phyloP scores from a whole-genome alignment of 1,140 invertebrate species.

The Drosophila pruinosa region DNA sequence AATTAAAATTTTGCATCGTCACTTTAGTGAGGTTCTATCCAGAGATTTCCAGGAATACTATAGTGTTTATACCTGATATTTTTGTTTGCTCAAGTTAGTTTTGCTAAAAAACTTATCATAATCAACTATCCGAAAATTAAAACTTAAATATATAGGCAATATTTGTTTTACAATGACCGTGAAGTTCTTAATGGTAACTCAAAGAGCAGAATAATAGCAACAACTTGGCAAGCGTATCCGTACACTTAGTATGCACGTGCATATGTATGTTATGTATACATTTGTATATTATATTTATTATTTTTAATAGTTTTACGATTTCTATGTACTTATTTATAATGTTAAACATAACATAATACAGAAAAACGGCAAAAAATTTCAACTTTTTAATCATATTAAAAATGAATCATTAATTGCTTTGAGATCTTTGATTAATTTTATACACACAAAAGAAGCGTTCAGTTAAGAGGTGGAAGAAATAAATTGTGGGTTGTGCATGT shows the following conservation, averaged over 20 bases:
- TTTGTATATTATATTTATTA: slow-evolving; percentile 68
- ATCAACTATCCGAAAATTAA: slow-evolving; percentile 7
- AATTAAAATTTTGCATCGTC: slow-evolving; percentile 51
- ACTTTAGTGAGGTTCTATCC: slow-evolving; percentile 52
- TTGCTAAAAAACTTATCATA: slow-evolving; percentile 44
- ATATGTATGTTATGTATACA: slow-evolving; percentile 9
- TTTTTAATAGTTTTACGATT: slow-evolving; percentile 38
- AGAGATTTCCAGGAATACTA: slow-evolving; percentile 54
- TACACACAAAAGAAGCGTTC: slow-evolving; percentile 16
- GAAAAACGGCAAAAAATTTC: slow-evolving; percentile 61
- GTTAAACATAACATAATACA: slow-evolving; percentile 51
- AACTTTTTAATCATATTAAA: slow-evolving; percentile 62
- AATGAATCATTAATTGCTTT: background rate
- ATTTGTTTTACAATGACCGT: background rate
- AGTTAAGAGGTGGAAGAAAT: background rate
- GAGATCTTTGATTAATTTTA: slow-evolving; percentile 43
- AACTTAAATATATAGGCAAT: slow-evolving; percentile 15
- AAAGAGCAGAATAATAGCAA: background rate
- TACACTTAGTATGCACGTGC: slow-evolving; percentile 1
- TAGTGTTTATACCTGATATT: slow-evolving; percentile 29
- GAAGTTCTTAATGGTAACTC: background rate
- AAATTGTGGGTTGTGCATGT: slow-evolving; percentile 14
- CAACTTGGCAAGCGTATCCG: slow-evolving; percentile 22
- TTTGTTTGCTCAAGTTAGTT: slow-evolving; percentile 59
- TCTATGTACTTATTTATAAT: slow-evolving; percentile 61